Base-by-base conservation (phyloP, 2,888 invertebrate genomes). In the Hemistola chrysoprasaria region DNA sequence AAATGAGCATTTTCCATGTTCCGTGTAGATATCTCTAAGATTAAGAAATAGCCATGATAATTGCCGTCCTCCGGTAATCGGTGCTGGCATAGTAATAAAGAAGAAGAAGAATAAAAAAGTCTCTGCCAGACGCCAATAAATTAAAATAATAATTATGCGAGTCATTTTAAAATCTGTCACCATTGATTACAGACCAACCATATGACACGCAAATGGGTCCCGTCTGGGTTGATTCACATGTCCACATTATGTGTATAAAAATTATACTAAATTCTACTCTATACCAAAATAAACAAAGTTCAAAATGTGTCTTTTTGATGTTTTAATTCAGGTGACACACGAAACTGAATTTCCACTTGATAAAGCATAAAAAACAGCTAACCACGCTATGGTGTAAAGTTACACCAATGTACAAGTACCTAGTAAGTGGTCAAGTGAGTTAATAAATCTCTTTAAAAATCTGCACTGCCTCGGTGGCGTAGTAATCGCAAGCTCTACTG, bases 321-420 rank as follows among this genome's bases (percentile, higher is more conserved):
- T 47, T 30, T 50, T n/a, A 64, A 70, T 62, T 61, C 78, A 81
- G 77, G 80, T 81, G 86, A 72, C 69, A 84, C 53, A 65, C 64
- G 83, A 86, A 68, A 77, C 81, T 75, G 53, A 61, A 67, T 76
- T 83, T 82, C 79, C 63, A 78, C 78, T 84, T 66, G 72, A 71
- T 75, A 63, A 67, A 86, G 85, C 86, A 75, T 78, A 80, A 84
- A 85, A 84, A 84, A 73, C 70, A 65, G 72, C 69, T 76, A 71
- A 71, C 65, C 80, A 77, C 73, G 73, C 75, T 47, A 77, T 56
- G 58, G 70, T 78, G 68, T 85, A 68, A 51, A 49, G 72, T 86
- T 84, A 75, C 82, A 52, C 55, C 3, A 16, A 16, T 16, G 16
- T 16, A 2, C 4, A n/a, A n/a, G n/a, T n/a, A n/a, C n/a, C n/a